A percentile compares a stretch with the other conserved stretches of the same genome.
Conservation (phyloP, 2,797 vertebrate genomes). For the Darevskia mixta region DNA sequence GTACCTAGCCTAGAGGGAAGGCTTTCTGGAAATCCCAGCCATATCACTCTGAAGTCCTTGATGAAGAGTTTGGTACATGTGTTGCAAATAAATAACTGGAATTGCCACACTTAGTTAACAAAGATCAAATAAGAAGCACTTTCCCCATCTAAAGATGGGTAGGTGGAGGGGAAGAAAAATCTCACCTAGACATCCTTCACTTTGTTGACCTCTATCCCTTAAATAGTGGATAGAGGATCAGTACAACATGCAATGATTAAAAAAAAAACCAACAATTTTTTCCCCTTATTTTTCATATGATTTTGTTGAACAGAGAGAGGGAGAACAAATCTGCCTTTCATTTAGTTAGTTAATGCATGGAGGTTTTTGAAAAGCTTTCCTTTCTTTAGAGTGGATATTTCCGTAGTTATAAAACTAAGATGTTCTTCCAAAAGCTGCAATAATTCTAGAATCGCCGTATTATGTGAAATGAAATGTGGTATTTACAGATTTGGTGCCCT, state of each 20-base stretch:
- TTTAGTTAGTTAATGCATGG: conserved; percentile 11
- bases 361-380: conserved; percentile 5
- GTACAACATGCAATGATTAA: neutral
- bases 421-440: conserved; percentile 45
- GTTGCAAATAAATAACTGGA: neutral
- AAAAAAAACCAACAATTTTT: no score
- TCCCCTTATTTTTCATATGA: neutral
- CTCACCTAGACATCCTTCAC: neutral
- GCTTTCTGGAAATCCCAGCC: neutral
- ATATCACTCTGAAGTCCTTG: neutral
- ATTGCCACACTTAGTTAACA: neutral
- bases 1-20: neutral
- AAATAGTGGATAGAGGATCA: neutral
- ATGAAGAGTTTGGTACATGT: neutral
- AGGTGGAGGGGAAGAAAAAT: neutral
- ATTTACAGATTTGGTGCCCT: conserved; percentile 39
- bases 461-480: conserved; percentile 20
- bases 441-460: conserved; percentile 21
- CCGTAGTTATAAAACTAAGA: conserved; percentile 15
- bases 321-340: conserved; percentile 20
- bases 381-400: neutral
- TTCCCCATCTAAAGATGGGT: neutral
- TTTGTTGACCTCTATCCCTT: neutral
- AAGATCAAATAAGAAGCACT: neutral
- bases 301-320: neutral